Evolutionary conservation across 2,797 vertebrate genomes (phyloP), one percentile per base, ranked within the genome.

Genomic region (Urocyon cinereoargenteus): DNA sequence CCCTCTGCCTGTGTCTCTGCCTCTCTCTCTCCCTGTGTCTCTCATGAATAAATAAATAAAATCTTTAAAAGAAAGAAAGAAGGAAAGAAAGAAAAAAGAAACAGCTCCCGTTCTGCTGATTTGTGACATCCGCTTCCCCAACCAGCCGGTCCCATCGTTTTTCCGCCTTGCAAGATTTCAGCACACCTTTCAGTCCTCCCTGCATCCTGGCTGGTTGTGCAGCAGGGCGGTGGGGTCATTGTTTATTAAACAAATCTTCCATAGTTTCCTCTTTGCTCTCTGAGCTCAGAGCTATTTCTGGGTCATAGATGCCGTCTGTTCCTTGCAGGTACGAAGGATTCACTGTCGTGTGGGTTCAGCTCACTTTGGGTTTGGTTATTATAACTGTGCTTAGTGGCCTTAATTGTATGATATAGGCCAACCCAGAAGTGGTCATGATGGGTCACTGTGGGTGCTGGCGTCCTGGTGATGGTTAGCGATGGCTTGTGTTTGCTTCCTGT

Each of bases 391-490:
- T 68, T n/a, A 22, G 31, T 61, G 66, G 68, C 45, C 1, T n/a
- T 28, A 0, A 12, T 0, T 9, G 24, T 40, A 3, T 1, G 4
- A 2, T 0, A 0, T 0, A 3, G 36, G 15, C 59, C 3, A 28
- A 22, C 36, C 16, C 0, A 0, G 4, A 16, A 0, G 82, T 19
- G 64, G 90, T 15, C 55, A 2, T 0, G 1, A 19, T 3, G 21
- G 24, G 28, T 45, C 11, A 0, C 6, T 2, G 40, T 5, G 19
- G 36, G 28, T 51, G 4, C 49, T 4, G 16, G 34, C 1, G 1
- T 0, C 1, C 72, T 0, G 22, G 21, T 0, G 7, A 22, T 0
- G 6, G 24, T 55, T 1, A 31, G 40, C 2, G 5, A 31, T 2
- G 7, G 21, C 22, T 53, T 2, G 15, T 9, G 61, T n/a, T 45